Conservation (phyloP, 1,140 invertebrate genomes). For the Sinella curviseta region DNA sequence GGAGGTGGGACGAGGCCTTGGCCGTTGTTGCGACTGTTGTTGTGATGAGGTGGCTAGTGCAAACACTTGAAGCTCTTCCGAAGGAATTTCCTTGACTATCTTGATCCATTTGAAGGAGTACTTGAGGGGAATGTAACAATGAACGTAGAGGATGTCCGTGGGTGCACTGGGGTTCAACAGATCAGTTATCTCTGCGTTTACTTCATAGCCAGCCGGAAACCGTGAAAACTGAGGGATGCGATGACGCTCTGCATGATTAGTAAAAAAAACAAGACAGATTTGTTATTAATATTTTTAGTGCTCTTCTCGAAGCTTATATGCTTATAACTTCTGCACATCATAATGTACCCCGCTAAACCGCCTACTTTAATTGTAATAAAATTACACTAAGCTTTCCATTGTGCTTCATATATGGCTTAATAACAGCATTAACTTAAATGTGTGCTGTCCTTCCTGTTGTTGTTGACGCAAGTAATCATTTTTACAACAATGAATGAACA, state of each 20-base stretch:
- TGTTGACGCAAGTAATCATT: too few species aligned
- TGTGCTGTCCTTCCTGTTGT: too few species aligned
- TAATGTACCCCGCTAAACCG: too few species aligned
- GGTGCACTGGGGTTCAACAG: background rate
- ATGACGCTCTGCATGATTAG: slow-evolving; percentile 21
- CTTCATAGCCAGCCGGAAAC: slow-evolving; percentile 36
- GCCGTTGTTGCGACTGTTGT: background rate
- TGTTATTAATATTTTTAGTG: background rate
- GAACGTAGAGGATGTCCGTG: slow-evolving; percentile 9
- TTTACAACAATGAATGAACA: too few species aligned
- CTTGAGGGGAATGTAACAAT: slow-evolving; percentile 39
- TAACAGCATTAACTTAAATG: too few species aligned
- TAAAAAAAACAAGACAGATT: slow-evolving; percentile 6
- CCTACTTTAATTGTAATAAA: too few species aligned
- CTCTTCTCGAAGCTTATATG: too few species aligned
- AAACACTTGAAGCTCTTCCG: slow-evolving; percentile 14
- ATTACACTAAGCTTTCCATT: too few species aligned
- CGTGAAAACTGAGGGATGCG: slow-evolving; percentile 27
- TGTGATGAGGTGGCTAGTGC: background rate
- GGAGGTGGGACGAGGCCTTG: background rate
- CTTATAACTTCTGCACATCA: background rate
- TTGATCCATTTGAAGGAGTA: slow-evolving; percentile 41
- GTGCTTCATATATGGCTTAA: too few species aligned
- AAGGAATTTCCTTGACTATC: slow-evolving; percentile 27
- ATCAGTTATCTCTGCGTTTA: slow-evolving; percentile 38